A percentile compares a stretch with the other conserved stretches of the same genome.
Conservation (phyloP, 2,113 vertebrate species). For the Sitta europaea region DNA sequence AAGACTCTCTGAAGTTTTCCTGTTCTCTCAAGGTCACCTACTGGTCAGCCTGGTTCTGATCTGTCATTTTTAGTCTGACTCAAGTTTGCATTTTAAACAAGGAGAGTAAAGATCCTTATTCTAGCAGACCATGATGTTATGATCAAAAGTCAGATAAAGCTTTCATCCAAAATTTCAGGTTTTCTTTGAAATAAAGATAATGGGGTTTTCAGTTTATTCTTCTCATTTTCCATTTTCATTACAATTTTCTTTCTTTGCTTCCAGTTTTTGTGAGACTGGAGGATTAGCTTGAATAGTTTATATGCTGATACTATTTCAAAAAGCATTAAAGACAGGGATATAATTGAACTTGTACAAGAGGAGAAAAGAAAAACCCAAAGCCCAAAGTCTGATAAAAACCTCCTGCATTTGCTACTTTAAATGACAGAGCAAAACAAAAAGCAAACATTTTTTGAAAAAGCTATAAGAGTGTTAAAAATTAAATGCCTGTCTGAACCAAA, state of each 20-base stretch:
- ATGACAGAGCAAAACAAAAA: fast-evolving
- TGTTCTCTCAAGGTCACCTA: neutral
- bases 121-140: neutral
- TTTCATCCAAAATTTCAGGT: neutral
- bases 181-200: neutral
- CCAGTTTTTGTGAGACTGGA: neutral
- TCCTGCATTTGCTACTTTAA: neutral
- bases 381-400: neutral
- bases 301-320: neutral
- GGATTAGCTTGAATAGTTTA: neutral
- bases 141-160: neutral
- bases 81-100: neutral
- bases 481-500: neutral
- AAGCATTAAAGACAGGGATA: neutral
- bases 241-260: neutral
- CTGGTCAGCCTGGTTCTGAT: neutral
- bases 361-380: fast-evolving
- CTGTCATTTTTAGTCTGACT: neutral
- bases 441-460: neutral
- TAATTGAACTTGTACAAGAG: neutral
- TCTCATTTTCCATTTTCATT: neutral
- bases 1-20: neutral
- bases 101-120: neutral
- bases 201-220: neutral
- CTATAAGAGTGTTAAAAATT: neutral